These are phyloP conservation scores for Whitmania pigra DNA, from an alignment of 1,140 invertebrate genomes.

Conservation along the genomic window DNA sequence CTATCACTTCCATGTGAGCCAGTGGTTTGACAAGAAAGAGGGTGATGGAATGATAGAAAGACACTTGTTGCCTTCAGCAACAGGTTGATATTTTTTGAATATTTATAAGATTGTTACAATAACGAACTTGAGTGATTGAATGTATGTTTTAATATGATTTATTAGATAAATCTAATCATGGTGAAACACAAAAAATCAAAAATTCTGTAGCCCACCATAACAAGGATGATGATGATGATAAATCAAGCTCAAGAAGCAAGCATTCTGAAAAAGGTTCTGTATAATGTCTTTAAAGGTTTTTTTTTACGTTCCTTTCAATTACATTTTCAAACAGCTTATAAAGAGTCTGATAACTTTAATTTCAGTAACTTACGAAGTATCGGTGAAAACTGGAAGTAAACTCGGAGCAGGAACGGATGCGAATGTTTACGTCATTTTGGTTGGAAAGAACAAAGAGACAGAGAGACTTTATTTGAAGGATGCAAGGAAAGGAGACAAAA, in stretches of 20 bases:
- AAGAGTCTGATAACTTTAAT: not conserved
- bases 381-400: slow-evolving; percentile 39
- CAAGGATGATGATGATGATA: not conserved
- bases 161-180: not conserved
- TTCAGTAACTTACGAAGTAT: slow-evolving; percentile 39
- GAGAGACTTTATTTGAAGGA: slow-evolving; percentile 34
- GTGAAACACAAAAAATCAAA: not conserved
- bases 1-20: not conserved
- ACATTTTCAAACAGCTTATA: not conserved
- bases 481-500: slow-evolving; percentile 35
- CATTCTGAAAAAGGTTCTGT: not conserved
- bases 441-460: slow-evolving; percentile 38
- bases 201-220: not conserved
- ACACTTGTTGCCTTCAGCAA: not conserved
- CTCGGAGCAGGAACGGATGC: slow-evolving; percentile 41
- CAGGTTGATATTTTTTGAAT: not conserved
- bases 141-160: no score
- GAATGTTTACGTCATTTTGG: slow-evolving; percentile 38
- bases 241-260: not conserved
- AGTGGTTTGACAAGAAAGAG: not conserved
- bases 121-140: not conserved
- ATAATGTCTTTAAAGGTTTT: not conserved
- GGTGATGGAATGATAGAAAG: not conserved
- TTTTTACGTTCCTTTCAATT: not conserved
- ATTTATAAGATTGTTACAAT: not conserved